phyloP scores from a whole-genome alignment of 2,888 invertebrate genomes.

The Timandra comae region DNA sequence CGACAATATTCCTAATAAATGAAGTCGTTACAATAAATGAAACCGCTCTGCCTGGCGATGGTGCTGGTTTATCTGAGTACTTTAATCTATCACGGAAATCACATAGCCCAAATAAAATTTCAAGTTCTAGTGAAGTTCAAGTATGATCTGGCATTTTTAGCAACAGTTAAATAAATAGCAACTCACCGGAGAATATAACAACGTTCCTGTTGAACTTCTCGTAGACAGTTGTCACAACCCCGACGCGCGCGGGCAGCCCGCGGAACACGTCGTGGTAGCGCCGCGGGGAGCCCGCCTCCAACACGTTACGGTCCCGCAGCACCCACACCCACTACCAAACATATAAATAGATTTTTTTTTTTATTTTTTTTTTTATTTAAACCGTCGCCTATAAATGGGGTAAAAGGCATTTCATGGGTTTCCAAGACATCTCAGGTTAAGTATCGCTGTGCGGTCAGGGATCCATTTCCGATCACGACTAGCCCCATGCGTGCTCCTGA shows the following conservation, averaged over 20 bases:
- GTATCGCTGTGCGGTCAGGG: too few relatives aligned
- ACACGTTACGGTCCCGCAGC: constrained; percentile 47
- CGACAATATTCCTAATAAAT: too few relatives aligned
- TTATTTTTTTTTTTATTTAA: constrained; percentile 12
- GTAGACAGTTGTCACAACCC: constrained; percentile 82
- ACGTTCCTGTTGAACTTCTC: constrained; percentile 82
- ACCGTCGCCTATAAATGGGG: background rate
- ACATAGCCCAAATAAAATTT: too few relatives aligned
- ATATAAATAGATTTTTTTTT: too few relatives aligned
- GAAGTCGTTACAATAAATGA: background rate
- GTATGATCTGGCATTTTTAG: too few relatives aligned
- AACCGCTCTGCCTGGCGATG: background rate
- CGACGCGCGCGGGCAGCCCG: constrained; percentile 72
- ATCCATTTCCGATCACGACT: too few relatives aligned
- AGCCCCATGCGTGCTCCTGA: too few relatives aligned
- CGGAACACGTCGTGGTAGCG: constrained; percentile 78
- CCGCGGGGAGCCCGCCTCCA: constrained; percentile 51
- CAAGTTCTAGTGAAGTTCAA: background rate
- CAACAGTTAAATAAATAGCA: too few relatives aligned
- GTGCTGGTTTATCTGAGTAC: background rate
- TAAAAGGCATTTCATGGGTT: too few relatives aligned
- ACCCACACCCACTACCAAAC: constrained; percentile 84
- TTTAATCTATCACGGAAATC: background rate
- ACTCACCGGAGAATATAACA: constrained; percentile 79
- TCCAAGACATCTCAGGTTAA: too few relatives aligned